Percentiles rank a stretch among this genome's conserved stretches.
Evolutionary conservation across 2,888 invertebrate genomes (phyloP).

Genomic region (Orthosia gracilis): DNA sequence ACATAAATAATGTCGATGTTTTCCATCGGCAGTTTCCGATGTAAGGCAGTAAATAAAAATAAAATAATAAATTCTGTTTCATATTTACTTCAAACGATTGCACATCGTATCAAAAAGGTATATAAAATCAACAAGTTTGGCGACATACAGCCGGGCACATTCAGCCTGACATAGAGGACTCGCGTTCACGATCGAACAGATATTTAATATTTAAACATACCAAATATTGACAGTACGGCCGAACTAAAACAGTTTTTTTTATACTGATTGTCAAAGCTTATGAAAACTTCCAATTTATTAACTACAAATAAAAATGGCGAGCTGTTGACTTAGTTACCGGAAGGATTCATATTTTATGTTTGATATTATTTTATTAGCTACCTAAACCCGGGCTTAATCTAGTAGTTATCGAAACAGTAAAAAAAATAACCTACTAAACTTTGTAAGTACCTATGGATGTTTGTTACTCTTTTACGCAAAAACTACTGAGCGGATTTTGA

Average conservation of each 20-base stretch:
- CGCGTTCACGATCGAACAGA: slow-evolving; percentile 36
- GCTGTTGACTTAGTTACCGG: neutral
- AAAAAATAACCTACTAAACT: neutral
- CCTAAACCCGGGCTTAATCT: neutral
- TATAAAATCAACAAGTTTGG: slow-evolving; percentile 69
- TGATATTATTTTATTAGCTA: neutral
- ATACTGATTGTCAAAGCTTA: neutral
- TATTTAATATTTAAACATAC: slow-evolving; percentile 55
- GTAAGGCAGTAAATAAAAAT: slow-evolving; percentile 57
- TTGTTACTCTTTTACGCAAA: too few species aligned
- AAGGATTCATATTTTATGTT: slow-evolving; percentile 4
- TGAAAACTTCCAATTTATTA: slow-evolving; percentile 22
- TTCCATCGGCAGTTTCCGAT: slow-evolving; percentile 30
- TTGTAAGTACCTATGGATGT: too few species aligned
- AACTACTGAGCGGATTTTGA: too few species aligned
- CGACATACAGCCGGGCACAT: slow-evolving; percentile 45
- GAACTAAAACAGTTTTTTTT: slow-evolving; percentile 29
- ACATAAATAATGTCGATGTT: slow-evolving; percentile 36
- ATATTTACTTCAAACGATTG: slow-evolving; percentile 71
- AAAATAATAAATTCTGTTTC: slow-evolving; percentile 72
- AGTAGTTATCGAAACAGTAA: neutral
- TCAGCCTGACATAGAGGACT: slow-evolving; percentile 22
- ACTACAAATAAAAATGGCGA: slow-evolving; percentile 16
- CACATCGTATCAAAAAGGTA: slow-evolving; percentile 70
- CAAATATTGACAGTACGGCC: slow-evolving; percentile 46